These are phyloP conservation scores for Thryonomys swinderianus DNA, from an alignment of 2,113 vertebrate genomes.

Conservation along the genomic window DNA sequence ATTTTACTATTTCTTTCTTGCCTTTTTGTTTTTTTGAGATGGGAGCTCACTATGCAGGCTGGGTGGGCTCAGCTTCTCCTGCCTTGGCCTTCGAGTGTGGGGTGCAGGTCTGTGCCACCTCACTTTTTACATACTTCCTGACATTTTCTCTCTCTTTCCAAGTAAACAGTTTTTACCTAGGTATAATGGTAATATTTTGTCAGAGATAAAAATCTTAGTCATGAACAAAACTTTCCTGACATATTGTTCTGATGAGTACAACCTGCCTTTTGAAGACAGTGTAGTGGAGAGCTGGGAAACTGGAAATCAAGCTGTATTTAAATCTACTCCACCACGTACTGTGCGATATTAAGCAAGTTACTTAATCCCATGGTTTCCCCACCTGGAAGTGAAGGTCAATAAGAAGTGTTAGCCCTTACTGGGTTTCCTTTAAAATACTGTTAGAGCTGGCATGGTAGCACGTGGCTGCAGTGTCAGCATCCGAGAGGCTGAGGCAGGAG, in stretches of 20 bases:
- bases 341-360: background rate
- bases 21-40: background rate
- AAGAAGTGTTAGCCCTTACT: background rate
- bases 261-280: background rate
- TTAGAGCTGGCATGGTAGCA: background rate
- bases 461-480: background rate
- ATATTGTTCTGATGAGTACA: background rate
- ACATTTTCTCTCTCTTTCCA: conserved; percentile 5
- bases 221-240: background rate
- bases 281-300: background rate
- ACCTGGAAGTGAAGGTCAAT: background rate
- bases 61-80: background rate
- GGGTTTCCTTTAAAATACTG: conserved; percentile 30
- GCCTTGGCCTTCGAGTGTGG: background rate
- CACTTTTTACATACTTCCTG: background rate
- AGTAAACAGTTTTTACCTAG: background rate
- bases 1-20: background rate
- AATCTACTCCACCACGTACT: background rate
- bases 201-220: background rate
- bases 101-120: background rate
- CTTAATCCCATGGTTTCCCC: background rate
- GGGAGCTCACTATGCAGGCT: background rate
- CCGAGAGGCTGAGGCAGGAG: background rate
- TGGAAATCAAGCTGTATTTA: background rate
- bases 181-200: conserved; percentile 1